Percentiles rank a stretch among this genome's conserved stretches.
These are phyloP conservation scores for Sycophaga agraensis DNA, from an alignment of 1,140 invertebrate genomes.

Conservation along the genomic window DNA sequence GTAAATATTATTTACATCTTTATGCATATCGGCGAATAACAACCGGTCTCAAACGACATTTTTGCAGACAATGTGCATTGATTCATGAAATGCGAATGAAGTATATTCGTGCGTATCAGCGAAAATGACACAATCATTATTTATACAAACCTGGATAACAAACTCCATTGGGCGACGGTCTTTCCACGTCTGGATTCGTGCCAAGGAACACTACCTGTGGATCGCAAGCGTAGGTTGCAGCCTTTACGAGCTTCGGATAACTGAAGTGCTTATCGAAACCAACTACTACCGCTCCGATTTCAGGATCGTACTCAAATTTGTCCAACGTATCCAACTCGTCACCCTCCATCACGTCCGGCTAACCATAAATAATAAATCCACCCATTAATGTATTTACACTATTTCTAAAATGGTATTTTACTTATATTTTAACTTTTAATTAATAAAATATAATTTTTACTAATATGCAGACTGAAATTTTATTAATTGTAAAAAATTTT, in stretches of 20 bases:
- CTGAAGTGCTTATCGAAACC: constrained; percentile 92
- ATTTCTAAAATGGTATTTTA: background rate
- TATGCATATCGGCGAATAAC: no score
- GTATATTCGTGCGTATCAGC: no score
- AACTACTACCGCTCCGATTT: constrained; percentile 90
- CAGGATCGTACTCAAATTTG: constrained; percentile 65
- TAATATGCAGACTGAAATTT: no score
- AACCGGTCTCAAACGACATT: no score
- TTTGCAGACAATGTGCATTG: no score
- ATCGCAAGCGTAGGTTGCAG: constrained; percentile 79
- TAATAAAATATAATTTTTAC: no score
- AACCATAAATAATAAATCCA: background rate
- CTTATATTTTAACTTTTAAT: background rate
- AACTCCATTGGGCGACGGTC: constrained; percentile 63
- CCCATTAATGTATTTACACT: background rate
- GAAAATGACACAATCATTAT: no score
- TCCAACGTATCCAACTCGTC: constrained; percentile 1
- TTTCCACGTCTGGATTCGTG: constrained; percentile 86
- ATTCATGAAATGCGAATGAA: no score
- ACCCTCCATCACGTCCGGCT: constrained; percentile 17
- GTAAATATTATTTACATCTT: no score
- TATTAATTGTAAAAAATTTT: no score
- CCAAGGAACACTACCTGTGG: constrained; percentile 81
- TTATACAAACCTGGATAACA: constrained; percentile 61
- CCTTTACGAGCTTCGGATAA: constrained; percentile 89